Conservation (phyloP, 2,888 invertebrate genomes). For the Morpho deidamia region DNA sequence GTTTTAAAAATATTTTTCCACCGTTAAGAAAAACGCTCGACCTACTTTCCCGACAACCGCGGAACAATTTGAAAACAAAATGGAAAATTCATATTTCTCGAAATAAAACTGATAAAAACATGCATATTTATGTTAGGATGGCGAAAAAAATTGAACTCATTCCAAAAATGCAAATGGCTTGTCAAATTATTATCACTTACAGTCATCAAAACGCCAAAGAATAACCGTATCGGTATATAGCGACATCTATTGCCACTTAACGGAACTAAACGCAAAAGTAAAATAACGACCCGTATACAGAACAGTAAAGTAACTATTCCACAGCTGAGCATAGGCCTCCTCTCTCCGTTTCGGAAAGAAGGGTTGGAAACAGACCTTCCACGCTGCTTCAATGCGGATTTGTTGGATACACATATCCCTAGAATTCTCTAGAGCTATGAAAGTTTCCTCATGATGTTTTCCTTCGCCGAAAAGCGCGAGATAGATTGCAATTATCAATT, state of each 20-base stretch:
- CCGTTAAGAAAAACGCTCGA: slow-evolving; percentile 8
- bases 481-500: too few species aligned
- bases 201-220: slow-evolving; percentile 18
- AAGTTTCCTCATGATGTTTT: too few species aligned
- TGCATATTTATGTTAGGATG: slow-evolving; percentile 11
- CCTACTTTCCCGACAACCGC: slow-evolving; percentile 1
- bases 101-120: slow-evolving; percentile 9
- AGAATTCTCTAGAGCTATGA: too few species aligned
- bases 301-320: too few species aligned
- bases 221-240: background rate
- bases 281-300: too few species aligned
- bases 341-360: too few species aligned
- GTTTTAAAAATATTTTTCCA: slow-evolving; percentile 6
- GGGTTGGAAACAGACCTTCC: too few species aligned
- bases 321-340: too few species aligned
- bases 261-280: too few species aligned
- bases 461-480: too few species aligned
- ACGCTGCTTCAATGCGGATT: too few species aligned
- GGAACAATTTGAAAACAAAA: slow-evolving; percentile 6
- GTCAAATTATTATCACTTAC: slow-evolving; percentile 25
- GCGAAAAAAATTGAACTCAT: slow-evolving; percentile 18
- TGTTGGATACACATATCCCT: too few species aligned
- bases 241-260: slow-evolving; percentile 17
- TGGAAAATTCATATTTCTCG: slow-evolving; percentile 8
- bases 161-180: slow-evolving; percentile 24